phyloP scores from a whole-genome alignment of 2,797 vertebrate genomes.

The Coracias cyanogaster region DNA sequence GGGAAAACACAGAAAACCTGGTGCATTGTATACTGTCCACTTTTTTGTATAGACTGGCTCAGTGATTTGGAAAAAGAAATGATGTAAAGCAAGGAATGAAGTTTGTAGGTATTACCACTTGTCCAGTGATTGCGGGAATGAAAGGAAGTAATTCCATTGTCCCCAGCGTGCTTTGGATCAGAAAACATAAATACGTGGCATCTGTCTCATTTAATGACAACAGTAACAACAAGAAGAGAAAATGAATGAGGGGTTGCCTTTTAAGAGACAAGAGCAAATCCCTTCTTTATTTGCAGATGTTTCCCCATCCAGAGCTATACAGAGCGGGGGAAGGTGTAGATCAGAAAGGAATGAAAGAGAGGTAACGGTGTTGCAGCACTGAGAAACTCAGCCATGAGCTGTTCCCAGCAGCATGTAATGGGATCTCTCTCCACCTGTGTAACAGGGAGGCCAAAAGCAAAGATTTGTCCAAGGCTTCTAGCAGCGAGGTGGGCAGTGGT shows the following conservation, averaged over 20 bases:
- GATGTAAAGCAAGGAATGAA: neutral
- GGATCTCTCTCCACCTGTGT: neutral
- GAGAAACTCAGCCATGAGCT: neutral
- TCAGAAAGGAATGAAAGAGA: constrained; percentile 11
- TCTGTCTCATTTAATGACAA: neutral
- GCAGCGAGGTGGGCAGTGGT: accelerated
- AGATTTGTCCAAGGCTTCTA: neutral
- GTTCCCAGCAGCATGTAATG: neutral
- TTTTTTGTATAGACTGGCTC: neutral
- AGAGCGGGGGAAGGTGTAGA: neutral
- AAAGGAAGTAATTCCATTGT: neutral
- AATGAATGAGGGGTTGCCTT: neutral
- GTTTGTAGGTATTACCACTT: neutral
- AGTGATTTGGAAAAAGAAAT: neutral
- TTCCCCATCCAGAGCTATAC: neutral
- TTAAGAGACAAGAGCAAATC: neutral
- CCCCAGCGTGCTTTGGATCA: neutral
- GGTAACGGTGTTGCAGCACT: neutral
- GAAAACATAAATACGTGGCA: neutral
- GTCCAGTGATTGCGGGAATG: neutral
- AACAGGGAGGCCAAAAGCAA: neutral
- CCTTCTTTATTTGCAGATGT: constrained; percentile 16
- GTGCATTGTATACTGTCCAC: neutral
- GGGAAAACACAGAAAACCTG: constrained; percentile 15
- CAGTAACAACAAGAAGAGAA: neutral